Conservation (phyloP, 2,113 vertebrate species). For the Pardalotus punctatus region DNA sequence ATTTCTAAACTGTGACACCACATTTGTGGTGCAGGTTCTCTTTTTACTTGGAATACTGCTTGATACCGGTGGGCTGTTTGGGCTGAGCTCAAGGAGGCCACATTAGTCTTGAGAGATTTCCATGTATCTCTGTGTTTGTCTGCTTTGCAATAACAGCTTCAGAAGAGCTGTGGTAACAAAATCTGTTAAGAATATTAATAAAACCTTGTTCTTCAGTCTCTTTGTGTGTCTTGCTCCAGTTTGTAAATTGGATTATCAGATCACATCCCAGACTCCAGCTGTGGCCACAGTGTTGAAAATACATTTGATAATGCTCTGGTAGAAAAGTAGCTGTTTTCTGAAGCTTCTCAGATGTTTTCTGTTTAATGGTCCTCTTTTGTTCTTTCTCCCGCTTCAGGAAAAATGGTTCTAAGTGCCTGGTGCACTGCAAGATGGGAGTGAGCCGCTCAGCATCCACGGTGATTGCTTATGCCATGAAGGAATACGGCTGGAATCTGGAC, state of each 20-base stretch:
- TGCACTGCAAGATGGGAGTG: slow-evolving; percentile 99
- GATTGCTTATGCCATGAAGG: slow-evolving; percentile 98
- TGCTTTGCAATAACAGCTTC: neutral
- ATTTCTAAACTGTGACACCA: neutral
- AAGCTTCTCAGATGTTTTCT: neutral
- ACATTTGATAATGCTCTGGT: neutral
- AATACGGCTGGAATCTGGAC: slow-evolving; percentile 96
- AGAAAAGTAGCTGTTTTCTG: neutral
- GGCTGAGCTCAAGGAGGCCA: neutral
- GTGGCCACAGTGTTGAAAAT: neutral
- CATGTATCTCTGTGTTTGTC: neutral
- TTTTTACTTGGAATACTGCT: neutral
- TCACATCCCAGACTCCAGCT: neutral
- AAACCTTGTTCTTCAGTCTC: neutral
- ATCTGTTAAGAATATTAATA: neutral
- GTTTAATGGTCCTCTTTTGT: neutral
- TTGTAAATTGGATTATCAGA: slow-evolving; percentile 40
- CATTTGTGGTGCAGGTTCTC: fast-evolving
- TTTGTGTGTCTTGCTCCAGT: slow-evolving; percentile 8
- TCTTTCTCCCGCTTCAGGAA: slow-evolving; percentile 74
- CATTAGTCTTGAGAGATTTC: neutral
- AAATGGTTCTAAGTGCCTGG: slow-evolving; percentile 93
- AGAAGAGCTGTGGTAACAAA: neutral
- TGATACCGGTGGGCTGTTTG: neutral
- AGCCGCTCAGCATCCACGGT: slow-evolving; percentile 96